Evolutionary conservation across 1,140 invertebrate species (phyloP).

Genomic region (Tetraneura akinire): DNA sequence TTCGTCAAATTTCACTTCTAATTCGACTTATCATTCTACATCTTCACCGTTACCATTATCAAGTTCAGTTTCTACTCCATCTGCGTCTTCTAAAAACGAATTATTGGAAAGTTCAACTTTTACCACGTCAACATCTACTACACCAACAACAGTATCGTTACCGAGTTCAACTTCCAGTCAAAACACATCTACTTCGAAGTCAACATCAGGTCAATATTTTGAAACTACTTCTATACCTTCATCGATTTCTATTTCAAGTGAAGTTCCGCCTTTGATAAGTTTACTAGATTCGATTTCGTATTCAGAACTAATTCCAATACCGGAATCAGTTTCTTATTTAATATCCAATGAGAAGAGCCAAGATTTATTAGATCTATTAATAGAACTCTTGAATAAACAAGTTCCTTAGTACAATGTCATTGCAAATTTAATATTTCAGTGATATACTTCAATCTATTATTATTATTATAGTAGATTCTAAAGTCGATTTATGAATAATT

Average conservation of each 20-base stretch:
- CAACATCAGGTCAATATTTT: background rate
- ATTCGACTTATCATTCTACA: background rate
- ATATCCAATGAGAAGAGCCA: too few relatives aligned
- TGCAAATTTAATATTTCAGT: too few relatives aligned
- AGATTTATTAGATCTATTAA: background rate
- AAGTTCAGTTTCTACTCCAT: background rate
- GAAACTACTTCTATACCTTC: background rate
- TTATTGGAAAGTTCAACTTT: background rate
- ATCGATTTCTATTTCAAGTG: too few relatives aligned
- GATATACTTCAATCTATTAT: too few relatives aligned
- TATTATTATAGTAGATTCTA: too few relatives aligned
- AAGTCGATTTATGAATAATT: too few relatives aligned
- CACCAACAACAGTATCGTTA: too few relatives aligned
- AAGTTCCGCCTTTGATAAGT: background rate
- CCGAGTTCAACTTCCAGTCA: background rate
- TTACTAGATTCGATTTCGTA: background rate
- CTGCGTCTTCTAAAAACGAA: background rate
- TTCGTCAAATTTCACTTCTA: background rate
- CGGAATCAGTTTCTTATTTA: background rate
- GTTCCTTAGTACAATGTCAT: too few relatives aligned
- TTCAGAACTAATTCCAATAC: background rate
- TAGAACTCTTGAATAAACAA: background rate
- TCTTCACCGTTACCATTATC: background rate
- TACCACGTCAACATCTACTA: background rate
- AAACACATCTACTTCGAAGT: background rate